Base-by-base conservation (phyloP, 2,113 vertebrate species). In the Tetraodon nigroviridis region DNA sequence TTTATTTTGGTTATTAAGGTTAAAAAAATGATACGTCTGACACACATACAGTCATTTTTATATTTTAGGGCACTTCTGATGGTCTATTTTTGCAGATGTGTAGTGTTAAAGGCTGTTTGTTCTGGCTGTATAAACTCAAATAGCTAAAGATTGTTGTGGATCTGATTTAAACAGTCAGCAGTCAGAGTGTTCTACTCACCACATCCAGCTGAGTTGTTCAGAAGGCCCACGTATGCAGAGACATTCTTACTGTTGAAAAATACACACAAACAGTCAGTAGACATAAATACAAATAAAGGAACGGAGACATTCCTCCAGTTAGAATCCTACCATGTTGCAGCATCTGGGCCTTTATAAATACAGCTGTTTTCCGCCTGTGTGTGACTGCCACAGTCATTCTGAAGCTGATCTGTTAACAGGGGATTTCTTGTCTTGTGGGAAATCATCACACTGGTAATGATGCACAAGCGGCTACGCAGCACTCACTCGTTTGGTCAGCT, bases 401-500 rank as follows among this genome's bases (percentile, higher is more conserved):
- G 2, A 24, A 67, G 24, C 1, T 0, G 2, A 45, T 2, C 69
- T 83, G 60, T 63, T 55, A 42, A 83, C 12, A 65, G 3, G 69
- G 5, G 32, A 17, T 69, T 61, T n/a, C 51, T 53, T 77, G 37
- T 18, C 57, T 51, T 4, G 24, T 27, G 41, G 1, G 2, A 42
- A 40, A 0, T 5, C 16, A 44, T 55, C 49, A n/a, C 7, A 17
- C 10, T 14, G n/a, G 20, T 24, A 15, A 20, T n/a, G 44, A 13
- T 58, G 3, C 14, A 40, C 52, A 52, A 49, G 2, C 24, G 14
- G 21, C 5, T 16, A 46, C 10, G 16, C 2, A 56, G 19, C 17
- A 78, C 85, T 86, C 44, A 89, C 89, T 56, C 1, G 44, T 44
- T 65, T 12, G 53, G 18, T 80, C 67, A 17, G 69, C 78, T 48